Evolutionary conservation across 1,140 invertebrate species (phyloP).

Genomic region (Drosophila varians): DNA sequence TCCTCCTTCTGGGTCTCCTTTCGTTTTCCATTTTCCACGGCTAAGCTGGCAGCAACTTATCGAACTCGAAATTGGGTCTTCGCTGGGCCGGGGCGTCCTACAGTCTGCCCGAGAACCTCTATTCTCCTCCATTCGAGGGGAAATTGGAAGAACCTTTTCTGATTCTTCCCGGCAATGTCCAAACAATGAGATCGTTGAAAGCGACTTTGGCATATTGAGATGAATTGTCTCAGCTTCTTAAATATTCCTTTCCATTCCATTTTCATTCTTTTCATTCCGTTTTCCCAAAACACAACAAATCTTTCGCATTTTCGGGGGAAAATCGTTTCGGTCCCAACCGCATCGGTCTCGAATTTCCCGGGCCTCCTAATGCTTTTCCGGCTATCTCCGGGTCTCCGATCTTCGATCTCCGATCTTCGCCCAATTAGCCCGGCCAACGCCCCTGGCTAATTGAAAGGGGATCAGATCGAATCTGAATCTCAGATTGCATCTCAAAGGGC

Average conservation of each 20-base stretch:
- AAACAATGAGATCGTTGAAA: constrained; percentile 76
- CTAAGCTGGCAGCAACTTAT: constrained; percentile 41
- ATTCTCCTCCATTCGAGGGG: constrained; percentile 19
- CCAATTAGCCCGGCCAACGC: constrained; percentile 46
- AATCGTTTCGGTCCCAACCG: constrained; percentile 2
- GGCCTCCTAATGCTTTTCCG: neutral
- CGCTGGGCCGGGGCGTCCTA: constrained; percentile 37
- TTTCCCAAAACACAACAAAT: too few species aligned
- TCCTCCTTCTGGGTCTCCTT: neutral
- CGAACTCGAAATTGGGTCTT: constrained; percentile 47
- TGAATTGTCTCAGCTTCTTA: constrained; percentile 54
- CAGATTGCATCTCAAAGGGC: constrained; percentile 16
- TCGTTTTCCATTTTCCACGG: constrained; percentile 7
- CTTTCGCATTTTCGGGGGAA: neutral
- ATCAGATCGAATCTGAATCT: constrained; percentile 23
- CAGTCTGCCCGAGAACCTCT: constrained; percentile 39
- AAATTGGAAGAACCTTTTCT: constrained; percentile 26
- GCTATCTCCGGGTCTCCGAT: constrained; percentile 16
- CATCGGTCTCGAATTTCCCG: constrained; percentile 31
- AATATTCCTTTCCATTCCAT: constrained; percentile 11
- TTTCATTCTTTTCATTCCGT: constrained; percentile 2
- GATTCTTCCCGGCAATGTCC: constrained; percentile 53
- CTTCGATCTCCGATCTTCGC: constrained; percentile 30
- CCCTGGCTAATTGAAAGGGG: constrained; percentile 38
- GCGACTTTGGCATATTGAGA: constrained; percentile 80